These are phyloP conservation scores for Eupithecia exiguata DNA, from an alignment of 2,888 invertebrate species.

Conservation along the genomic window DNA sequence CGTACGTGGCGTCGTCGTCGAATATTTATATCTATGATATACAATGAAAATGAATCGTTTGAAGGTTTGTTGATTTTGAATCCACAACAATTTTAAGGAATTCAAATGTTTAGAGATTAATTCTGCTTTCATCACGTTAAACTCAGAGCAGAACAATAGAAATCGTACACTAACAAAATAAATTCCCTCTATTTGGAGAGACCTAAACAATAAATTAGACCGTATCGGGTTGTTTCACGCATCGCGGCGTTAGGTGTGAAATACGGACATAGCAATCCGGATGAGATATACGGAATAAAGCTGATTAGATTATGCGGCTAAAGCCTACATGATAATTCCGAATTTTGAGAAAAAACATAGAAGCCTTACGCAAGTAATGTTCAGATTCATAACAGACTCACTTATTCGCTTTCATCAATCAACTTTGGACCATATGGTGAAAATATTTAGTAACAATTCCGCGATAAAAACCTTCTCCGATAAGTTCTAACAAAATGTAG, in stretches of 20 bases:
- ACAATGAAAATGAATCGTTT: no score
- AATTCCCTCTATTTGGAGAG: conserved; percentile 10
- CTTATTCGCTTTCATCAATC: no score
- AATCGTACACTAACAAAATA: background rate
- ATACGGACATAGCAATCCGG: conserved; percentile 20
- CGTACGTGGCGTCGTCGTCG: no score
- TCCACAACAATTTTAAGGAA: background rate
- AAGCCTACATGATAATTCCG: background rate
- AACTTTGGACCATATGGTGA: no score
- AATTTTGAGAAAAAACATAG: background rate
- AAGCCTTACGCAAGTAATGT: no score
- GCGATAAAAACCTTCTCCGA: no score
- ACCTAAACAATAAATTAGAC: conserved; percentile 25
- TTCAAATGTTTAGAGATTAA: background rate
- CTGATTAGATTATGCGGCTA: conserved; percentile 25
- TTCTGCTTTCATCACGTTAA: background rate
- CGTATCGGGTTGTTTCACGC: conserved; percentile 30
- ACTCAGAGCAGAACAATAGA: background rate
- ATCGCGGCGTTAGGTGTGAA: conserved; percentile 25
- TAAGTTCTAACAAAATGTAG: no score
- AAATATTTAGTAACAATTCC: no score
- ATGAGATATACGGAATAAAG: conserved; percentile 9
- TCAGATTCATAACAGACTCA: no score
- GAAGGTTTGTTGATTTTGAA: no score
- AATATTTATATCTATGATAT: no score